Evolutionary conservation across 2,113 vertebrate species (phyloP).

Genomic region (Labeo catla): DNA sequence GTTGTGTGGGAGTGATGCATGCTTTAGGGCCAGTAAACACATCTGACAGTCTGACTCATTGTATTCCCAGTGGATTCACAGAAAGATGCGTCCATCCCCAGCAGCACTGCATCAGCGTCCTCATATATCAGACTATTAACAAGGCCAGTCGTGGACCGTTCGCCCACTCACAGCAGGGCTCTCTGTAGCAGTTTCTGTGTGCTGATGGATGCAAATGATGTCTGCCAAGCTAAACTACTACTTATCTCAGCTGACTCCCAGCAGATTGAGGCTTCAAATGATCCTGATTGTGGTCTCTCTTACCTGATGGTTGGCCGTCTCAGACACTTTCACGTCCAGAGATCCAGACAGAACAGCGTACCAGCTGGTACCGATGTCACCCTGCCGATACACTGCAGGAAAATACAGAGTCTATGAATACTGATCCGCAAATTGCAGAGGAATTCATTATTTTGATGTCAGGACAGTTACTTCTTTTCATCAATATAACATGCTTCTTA

Average conservation of each 20-base stretch:
- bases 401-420: constrained; percentile 33
- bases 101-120: neutral
- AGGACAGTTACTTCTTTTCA: constrained; percentile 1
- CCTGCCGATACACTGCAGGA: constrained; percentile 91
- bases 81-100: constrained; percentile 17
- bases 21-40: constrained; percentile 20
- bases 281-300: constrained; percentile 44
- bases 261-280: constrained; percentile 7
- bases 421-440: neutral
- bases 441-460: neutral
- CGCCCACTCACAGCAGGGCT: neutral
- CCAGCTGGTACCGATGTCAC: constrained; percentile 97
- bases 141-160: neutral
- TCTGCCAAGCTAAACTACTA: neutral
- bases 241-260: neutral
- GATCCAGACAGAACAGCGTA: constrained; percentile 96
- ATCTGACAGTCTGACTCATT: constrained; percentile 30
- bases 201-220: constrained; percentile 11
- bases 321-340: constrained; percentile 97
- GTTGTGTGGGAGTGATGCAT: neutral
- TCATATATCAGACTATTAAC: constrained; percentile 10
- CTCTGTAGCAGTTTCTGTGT: neutral
- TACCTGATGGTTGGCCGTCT: constrained; percentile 97
- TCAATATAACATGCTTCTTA: neutral
- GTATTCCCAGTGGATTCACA: constrained; percentile 22